Evolutionary conservation across 92 coral and sea anemone species (phyloP).

Genomic region (Zoanthus gigantus): DNA sequence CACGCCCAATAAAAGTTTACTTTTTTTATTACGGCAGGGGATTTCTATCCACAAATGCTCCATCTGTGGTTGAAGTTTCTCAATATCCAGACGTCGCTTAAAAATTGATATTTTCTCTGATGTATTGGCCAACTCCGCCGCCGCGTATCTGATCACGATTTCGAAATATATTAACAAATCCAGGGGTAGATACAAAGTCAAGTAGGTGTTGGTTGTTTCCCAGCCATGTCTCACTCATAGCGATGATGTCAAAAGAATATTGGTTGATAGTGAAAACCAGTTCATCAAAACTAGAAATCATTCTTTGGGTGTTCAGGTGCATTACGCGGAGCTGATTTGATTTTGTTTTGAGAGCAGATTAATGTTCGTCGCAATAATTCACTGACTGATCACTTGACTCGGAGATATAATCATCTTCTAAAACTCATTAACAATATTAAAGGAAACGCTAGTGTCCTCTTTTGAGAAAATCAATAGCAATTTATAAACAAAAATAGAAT

Average conservation of each 20-base stretch:
- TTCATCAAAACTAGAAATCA: background rate
- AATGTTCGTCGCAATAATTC: background rate
- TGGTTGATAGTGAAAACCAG: background rate
- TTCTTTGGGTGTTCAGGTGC: background rate
- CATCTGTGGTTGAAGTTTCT: background rate
- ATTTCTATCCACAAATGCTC: background rate
- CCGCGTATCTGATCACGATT: too few relatives aligned
- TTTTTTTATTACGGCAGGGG: background rate
- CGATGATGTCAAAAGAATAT: background rate
- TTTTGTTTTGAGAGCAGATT: background rate
- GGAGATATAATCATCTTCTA: too few relatives aligned
- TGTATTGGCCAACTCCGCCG: too few relatives aligned
- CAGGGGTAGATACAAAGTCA: background rate
- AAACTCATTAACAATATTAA: too few relatives aligned
- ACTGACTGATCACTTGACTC: background rate
- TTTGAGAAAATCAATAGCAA: too few relatives aligned
- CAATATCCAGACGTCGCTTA: too few relatives aligned
- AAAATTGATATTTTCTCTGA: too few relatives aligned
- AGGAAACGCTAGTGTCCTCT: too few relatives aligned
- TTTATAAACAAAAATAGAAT: too few relatives aligned
- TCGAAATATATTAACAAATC: background rate
- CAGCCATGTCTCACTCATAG: background rate
- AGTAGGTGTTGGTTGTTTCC: background rate
- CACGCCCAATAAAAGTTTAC: background rate
- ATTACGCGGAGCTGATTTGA: background rate